Base-by-base conservation (phyloP, 2,888 invertebrate genomes). In the Sarcophaga rosellei region DNA sequence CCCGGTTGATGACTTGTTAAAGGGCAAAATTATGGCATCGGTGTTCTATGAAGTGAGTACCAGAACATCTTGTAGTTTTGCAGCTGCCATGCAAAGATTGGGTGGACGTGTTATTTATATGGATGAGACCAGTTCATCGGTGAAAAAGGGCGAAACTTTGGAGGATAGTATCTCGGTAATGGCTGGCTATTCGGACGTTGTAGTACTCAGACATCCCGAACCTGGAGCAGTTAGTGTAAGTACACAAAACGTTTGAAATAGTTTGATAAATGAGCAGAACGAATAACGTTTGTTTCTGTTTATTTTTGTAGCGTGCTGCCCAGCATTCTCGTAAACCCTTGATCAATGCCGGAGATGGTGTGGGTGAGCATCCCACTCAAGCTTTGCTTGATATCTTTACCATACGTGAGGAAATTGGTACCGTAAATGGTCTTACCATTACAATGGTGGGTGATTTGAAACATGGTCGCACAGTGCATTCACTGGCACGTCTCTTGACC, bases 31-130 rank as follows among this genome's bases (percentile, higher is more conserved):
- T 4, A 97, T 99, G 97, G 97, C 98, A 4, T 97, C 97, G 0
- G 95, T 99, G 91, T 99, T 99, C 93, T 99, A 98, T 93, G 99
- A 99, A 95, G 98, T 96, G 0, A 99, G 99, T 92, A 99, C 99
- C 0, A 95, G 99, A 85, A 99, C 99, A 0, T 96, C 97, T 90
- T 97, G 98, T 92, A 99, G 99, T 92, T 99, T 99, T 94, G 95
- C 97, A 0, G 97, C 98, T 0, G 99, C 99, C 0, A 99, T 99
- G 98, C 97, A 98, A 92, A 95, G 99, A 87, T 95, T 99, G 6
- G 99, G 99, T 10, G 99, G 99, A 0, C 95, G 96, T 35, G 98
- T 99, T 0, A 96, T 99, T 89, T 95, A 97, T 91, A 97, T 99
- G 94, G 97, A 99, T 91, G 97, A 97, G 89, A 95, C 96, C 0